Evolutionary conservation across 2,888 invertebrate species (phyloP).

Genomic region (Agriotes lineatus): DNA sequence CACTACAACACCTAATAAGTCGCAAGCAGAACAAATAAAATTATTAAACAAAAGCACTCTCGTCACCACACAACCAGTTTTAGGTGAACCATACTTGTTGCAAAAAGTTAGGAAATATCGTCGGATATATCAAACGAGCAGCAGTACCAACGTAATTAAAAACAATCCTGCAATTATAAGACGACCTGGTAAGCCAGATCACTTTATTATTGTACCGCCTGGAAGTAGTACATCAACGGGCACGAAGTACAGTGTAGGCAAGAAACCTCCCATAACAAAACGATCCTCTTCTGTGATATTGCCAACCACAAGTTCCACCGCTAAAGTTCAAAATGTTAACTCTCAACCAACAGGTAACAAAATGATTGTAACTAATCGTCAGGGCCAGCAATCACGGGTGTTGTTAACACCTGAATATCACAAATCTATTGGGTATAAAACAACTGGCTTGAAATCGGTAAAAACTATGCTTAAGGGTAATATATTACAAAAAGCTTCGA

Average conservation of each 20-base stretch:
- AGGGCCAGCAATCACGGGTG: conserved; percentile 72
- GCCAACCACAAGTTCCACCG: conserved; percentile 65
- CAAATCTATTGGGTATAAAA: conserved; percentile 71
- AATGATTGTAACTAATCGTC: conserved; percentile 75
- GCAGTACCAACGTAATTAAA: too few species aligned
- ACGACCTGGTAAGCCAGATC: conserved; percentile 54
- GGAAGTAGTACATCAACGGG: conserved; percentile 45
- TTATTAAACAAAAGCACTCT: conserved; percentile 52
- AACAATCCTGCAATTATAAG: conserved; percentile 52
- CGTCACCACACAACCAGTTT: too few species aligned
- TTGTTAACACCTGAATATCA: conserved; percentile 73
- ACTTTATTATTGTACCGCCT: conserved; percentile 55
- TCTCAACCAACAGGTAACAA: conserved; percentile 66
- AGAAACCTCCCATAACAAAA: conserved; percentile 67
- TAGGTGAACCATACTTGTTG: conserved; percentile 36
- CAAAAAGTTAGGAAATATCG: conserved; percentile 45
- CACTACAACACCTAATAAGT: too few species aligned
- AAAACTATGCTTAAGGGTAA: too few species aligned
- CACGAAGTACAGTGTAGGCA: conserved; percentile 58
- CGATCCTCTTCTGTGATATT: conserved; percentile 58
- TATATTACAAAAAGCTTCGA: too few species aligned
- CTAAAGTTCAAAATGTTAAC: conserved; percentile 53
- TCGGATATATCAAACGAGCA: conserved; percentile 52
- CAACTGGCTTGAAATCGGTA: too few species aligned
- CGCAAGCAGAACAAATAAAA: conserved; percentile 63